These are phyloP conservation scores for Hemithea aestivaria DNA, from an alignment of 2,888 invertebrate genomes.

Conservation along the genomic window DNA sequence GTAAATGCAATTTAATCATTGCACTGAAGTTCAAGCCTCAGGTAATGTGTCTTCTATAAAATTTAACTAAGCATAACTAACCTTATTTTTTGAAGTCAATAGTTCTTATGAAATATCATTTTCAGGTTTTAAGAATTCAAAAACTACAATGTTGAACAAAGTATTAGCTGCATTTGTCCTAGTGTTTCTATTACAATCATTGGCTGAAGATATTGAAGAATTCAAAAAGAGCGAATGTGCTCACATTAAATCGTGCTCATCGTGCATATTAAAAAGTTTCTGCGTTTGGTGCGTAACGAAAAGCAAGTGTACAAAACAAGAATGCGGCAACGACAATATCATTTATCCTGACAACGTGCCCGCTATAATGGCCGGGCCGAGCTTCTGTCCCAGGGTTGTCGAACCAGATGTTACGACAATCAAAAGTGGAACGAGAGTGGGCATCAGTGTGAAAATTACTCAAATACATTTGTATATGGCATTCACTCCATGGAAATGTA, in stretches of 20 bases:
- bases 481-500: slow-evolving; percentile 64
- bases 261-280: slow-evolving; percentile 44
- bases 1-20: slow-evolving; percentile 1
- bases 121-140: background rate
- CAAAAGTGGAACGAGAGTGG: slow-evolving; percentile 47
- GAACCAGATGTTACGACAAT: slow-evolving; percentile 39
- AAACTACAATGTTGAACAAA: slow-evolving; percentile 10
- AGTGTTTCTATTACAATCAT: slow-evolving; percentile 11
- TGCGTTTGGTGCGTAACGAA: slow-evolving; percentile 66
- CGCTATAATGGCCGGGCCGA: slow-evolving; percentile 55
- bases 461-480: slow-evolving; percentile 65
- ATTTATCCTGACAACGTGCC: slow-evolving; percentile 49
- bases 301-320: slow-evolving; percentile 55
- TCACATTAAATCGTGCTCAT: slow-evolving; percentile 43
- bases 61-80: no score
- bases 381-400: slow-evolving; percentile 55
- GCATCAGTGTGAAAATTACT: slow-evolving; percentile 51
- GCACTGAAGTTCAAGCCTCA: slow-evolving; percentile 2
- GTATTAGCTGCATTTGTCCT: slow-evolving; percentile 24
- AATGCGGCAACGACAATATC: slow-evolving; percentile 61
- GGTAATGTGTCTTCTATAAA: slow-evolving; percentile 9
- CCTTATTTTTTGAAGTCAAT: no score
- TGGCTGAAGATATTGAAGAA: slow-evolving; percentile 18
- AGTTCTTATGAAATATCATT: no score
- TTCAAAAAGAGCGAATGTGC: slow-evolving; percentile 32